Evolutionary conservation across 1,140 invertebrate genomes (phyloP).

Genomic region (Hylyphantes graminicola): DNA sequence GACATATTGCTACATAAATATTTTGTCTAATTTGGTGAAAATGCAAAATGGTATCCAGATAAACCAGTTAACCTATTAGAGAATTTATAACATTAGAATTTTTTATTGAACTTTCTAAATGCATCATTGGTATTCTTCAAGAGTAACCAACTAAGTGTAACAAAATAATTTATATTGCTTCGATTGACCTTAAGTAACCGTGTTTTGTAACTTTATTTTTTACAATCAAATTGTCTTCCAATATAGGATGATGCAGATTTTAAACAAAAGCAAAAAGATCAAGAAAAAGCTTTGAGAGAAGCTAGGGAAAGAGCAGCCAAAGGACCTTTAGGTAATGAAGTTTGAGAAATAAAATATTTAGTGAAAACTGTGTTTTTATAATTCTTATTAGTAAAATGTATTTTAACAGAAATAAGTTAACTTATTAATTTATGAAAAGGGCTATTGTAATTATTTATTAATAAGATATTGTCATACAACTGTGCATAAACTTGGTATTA

Average conservation of each 20-base stretch:
- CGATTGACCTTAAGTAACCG: background rate
- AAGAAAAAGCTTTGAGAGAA: conserved; percentile 41
- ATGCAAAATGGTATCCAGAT: too few species aligned
- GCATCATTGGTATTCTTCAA: too few species aligned
- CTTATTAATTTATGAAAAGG: background rate
- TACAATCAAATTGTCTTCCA: background rate
- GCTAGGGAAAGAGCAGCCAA: conserved; percentile 38
- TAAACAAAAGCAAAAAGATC: conserved; percentile 46
- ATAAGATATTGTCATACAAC: background rate
- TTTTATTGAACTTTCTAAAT: too few species aligned
- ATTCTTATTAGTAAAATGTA: background rate
- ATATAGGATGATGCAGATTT: conserved; percentile 23
- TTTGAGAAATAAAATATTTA: background rate
- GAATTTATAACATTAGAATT: too few species aligned
- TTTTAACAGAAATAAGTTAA: background rate
- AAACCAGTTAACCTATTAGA: too few species aligned
- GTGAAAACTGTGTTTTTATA: background rate
- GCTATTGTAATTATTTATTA: background rate
- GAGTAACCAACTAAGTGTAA: too few species aligned
- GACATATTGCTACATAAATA: too few species aligned
- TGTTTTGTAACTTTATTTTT: background rate
- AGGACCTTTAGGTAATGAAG: conserved; percentile 37
- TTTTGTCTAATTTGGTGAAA: too few species aligned
- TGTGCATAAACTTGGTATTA: too few species aligned
- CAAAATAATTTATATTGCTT: too few species aligned